phyloP scores from a whole-genome alignment of 2,113 vertebrate species.

The Erythrocebus patas region DNA sequence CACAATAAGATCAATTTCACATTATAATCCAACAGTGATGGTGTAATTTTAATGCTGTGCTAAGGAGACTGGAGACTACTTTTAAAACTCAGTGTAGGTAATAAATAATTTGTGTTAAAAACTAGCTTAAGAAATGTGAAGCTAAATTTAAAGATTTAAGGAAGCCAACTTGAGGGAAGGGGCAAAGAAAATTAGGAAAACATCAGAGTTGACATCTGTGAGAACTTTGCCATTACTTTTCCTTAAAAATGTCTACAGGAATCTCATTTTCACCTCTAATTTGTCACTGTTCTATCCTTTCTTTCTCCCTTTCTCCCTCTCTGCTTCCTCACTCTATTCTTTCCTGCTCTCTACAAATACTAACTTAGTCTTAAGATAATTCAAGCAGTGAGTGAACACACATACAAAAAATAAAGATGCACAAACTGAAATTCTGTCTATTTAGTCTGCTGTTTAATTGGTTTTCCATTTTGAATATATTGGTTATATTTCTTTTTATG shows the following conservation, averaged over 20 bases:
- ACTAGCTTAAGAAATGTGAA: neutral
- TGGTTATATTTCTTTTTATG: neutral
- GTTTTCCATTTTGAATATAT: neutral
- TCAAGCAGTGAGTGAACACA: neutral
- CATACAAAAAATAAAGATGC: neutral
- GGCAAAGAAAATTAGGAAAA: neutral
- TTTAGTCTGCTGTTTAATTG: neutral
- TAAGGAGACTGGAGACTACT: neutral
- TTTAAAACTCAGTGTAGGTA: neutral
- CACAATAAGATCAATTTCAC: neutral
- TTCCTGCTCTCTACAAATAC: neutral
- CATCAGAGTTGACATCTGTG: neutral
- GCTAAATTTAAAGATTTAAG: neutral
- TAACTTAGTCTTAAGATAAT: neutral
- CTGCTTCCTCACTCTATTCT: too few relatives aligned
- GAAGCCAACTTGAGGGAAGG: neutral
- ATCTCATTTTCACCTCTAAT: neutral
- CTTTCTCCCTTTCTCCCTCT: neutral
- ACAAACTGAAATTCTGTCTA: neutral
- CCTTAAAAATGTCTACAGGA: constrained; percentile 68
- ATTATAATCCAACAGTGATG: neutral
- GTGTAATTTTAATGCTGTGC: neutral
- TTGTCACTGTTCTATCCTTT: neutral
- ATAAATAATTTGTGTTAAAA: neutral
- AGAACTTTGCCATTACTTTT: neutral